phyloP scores from a whole-genome alignment of 2,113 vertebrate species.

The Pterocles gutturalis region DNA sequence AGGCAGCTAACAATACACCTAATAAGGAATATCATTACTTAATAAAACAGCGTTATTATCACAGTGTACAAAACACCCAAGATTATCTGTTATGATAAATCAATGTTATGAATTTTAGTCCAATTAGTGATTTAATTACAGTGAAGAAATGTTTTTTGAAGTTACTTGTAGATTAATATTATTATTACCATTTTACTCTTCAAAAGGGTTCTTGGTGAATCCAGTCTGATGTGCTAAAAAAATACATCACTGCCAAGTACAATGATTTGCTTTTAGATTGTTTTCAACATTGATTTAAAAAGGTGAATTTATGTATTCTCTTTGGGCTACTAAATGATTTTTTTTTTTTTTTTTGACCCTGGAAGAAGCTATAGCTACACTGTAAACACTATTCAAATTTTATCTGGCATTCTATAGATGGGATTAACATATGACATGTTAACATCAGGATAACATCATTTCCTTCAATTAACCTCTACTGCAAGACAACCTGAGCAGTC shows the following conservation, averaged over 20 bases:
- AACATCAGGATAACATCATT: not conserved
- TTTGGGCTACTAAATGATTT: not conserved
- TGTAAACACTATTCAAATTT: not conserved
- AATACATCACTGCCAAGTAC: not conserved
- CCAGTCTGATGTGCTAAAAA: not conserved
- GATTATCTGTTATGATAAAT: not conserved
- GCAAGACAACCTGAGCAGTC: not conserved
- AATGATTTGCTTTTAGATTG: not conserved
- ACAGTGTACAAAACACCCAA: not conserved
- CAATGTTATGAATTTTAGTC: not conserved
- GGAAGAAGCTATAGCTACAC: not conserved
- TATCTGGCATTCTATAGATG: not conserved
- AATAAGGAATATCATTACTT: not conserved
- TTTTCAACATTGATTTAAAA: not conserved
- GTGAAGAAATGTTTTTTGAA: not conserved
- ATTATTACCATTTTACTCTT: not conserved
- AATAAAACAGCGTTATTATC: not conserved
- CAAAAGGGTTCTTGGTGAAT: not conserved
- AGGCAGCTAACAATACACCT: not conserved
- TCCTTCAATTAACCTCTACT: slow-evolving; percentile 25
- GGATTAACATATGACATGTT: not conserved
- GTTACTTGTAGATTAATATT: not conserved
- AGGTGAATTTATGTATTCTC: not conserved
- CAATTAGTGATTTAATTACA: not conserved
- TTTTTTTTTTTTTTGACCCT: not conserved